phyloP scores from a whole-genome alignment of 2,113 vertebrate species.

The Paramormyrops kingsleyae region DNA sequence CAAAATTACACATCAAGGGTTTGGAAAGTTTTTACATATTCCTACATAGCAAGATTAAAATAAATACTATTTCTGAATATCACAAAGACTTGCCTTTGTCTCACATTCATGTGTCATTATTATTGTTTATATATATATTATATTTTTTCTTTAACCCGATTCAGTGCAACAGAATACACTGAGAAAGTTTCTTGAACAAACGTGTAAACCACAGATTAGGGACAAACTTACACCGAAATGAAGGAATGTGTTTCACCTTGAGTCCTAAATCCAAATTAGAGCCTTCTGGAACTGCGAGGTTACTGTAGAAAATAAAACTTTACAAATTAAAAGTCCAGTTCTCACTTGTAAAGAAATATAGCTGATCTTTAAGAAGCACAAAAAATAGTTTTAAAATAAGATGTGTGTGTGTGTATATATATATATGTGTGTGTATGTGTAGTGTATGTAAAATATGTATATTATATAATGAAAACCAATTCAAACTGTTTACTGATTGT shows the following conservation, averaged over 20 bases:
- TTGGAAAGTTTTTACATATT: not conserved
- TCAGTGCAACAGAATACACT: not conserved
- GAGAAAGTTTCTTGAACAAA: not conserved
- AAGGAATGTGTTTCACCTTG: not conserved
- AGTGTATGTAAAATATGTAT: not conserved
- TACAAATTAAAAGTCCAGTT: not conserved
- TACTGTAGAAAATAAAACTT: not conserved
- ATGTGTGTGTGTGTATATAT: not conserved
- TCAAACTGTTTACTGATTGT: not conserved
- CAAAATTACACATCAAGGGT: not conserved
- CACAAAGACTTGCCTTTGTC: not conserved
- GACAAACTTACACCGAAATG: not conserved
- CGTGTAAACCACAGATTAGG: not conserved
- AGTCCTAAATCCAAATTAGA: not conserved
- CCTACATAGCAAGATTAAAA: not conserved
- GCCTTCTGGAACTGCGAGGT: not conserved
- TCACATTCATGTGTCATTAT: conserved; percentile 8
- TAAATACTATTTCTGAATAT: not conserved
- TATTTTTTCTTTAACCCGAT: not conserved
- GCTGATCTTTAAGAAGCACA: not conserved
- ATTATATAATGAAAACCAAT: not conserved
- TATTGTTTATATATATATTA: not conserved
- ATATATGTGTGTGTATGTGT: not conserved
- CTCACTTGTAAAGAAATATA: not conserved
- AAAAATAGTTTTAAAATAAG: not conserved